Evolutionary conservation across 1,140 invertebrate species (phyloP), one percentile per base, ranked within the genome.

Genomic region (Sminthurinus signatus): DNA sequence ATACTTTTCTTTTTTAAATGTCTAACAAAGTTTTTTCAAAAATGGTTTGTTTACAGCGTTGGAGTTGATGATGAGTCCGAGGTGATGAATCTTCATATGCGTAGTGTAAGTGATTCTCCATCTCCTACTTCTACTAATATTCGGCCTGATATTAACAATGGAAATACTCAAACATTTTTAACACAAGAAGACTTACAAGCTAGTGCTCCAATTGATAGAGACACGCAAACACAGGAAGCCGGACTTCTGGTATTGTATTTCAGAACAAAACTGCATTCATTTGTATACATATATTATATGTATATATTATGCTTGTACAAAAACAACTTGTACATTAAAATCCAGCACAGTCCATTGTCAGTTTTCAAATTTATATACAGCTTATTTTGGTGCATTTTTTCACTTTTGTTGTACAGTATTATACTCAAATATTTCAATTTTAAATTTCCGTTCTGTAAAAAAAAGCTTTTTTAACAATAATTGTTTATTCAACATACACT

Each of bases 11-110:
- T n/a, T n/a, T n/a, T n/a, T n/a, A n/a, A n/a, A n/a, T n/a, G n/a
- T n/a, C n/a, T n/a, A n/a, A n/a, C n/a, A n/a, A n/a, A n/a, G n/a
- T n/a, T n/a, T n/a, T n/a, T n/a, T n/a, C n/a, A n/a, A n/a, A n/a
- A n/a, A n/a, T n/a, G n/a, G 10, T 54, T 14, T 65, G 73, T 72
- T 81, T 83, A 21, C 74, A 94, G 91, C 64, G 84, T 92, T 78
- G 90, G 91, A 29, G 86, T 91, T 57, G 92, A 91, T 72, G 91
- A 94, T 73, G 90, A 94, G 80, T 86, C 85, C 73, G 90, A 91
- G 81, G 85, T 84, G 70, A 78, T 90, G 65, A 86, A 83, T 52
- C 87, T 87, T 73, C 84, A 86, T 73, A 83, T 88, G 23, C 81
- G 87, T 78, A 90, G 84, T 82, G 90, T 93, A 83, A 89, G 88